Evolutionary conservation across 2,888 invertebrate genomes (phyloP).

Genomic region (Ommatoiulus sabulosus): DNA sequence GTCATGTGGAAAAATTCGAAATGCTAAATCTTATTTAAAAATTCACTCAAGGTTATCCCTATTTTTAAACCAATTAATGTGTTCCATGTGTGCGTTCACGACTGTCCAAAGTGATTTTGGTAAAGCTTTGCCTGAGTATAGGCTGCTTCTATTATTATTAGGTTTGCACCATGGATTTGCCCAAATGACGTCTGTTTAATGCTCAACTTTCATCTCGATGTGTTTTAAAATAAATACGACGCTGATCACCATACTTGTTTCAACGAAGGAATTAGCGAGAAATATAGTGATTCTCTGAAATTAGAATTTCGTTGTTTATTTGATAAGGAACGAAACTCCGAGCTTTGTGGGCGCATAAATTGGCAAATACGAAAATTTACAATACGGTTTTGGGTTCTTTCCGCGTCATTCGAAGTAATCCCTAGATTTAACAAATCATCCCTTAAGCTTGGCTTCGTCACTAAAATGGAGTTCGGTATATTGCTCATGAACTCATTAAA

Average conservation of each 20-base stretch:
- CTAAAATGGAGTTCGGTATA: neutral
- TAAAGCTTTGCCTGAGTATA: no score
- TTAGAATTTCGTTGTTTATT: neutral
- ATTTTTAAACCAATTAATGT: no score
- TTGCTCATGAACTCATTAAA: neutral
- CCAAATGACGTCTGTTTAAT: no score
- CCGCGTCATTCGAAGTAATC: neutral
- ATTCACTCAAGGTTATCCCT: no score
- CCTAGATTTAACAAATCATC: neutral
- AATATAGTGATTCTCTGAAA: neutral
- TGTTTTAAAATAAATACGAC: no score
- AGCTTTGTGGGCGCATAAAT: neutral
- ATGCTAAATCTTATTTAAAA: no score
- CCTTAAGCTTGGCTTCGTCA: neutral
- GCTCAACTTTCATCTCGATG: no score
- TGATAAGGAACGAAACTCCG: neutral
- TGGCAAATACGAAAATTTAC: constrained; percentile 18
- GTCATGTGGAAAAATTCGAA: no score
- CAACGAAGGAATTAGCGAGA: neutral
- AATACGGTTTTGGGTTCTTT: neutral
- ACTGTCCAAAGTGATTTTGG: neutral
- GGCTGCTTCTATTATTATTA: neutral
- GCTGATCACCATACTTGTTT: neutral
- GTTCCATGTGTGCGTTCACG: no score
- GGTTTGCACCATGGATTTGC: no score